phyloP scores from a whole-genome alignment of 2,113 vertebrate species.

The Otus sunia region DNA sequence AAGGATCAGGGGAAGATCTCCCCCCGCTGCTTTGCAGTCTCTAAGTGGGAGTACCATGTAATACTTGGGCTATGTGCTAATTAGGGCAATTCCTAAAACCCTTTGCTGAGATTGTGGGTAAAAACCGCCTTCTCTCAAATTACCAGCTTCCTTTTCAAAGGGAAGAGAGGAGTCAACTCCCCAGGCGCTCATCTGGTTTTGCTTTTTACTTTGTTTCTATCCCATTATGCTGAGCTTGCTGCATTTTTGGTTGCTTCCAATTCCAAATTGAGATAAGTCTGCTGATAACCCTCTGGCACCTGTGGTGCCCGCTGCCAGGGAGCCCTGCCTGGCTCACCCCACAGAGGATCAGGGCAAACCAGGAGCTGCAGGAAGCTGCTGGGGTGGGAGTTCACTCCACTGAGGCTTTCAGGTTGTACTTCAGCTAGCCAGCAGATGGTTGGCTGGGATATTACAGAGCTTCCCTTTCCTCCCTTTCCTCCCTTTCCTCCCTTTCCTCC shows the following conservation, averaged over 20 bases:
- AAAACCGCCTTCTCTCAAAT: conserved; percentile 2
- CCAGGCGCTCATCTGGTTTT: conserved; percentile 12
- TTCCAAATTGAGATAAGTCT: conserved; percentile 15
- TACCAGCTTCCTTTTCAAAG: not conserved
- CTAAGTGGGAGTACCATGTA: not conserved
- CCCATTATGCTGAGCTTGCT: not conserved
- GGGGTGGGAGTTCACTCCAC: not conserved
- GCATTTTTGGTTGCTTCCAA: not conserved
- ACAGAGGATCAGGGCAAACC: not conserved
- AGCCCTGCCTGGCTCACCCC: not conserved
- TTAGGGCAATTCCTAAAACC: not conserved
- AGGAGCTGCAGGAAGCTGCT: not conserved
- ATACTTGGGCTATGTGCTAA: not conserved
- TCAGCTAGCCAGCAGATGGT: not conserved
- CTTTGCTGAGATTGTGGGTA: not conserved
- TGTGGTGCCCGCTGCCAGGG: not conserved
- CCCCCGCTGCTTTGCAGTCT: not conserved
- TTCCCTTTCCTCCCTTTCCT: not conserved
- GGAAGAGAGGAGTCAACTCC: not conserved
- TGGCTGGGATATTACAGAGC: not conserved
- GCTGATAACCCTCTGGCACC: not conserved
- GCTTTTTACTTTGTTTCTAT: conserved; percentile 29
- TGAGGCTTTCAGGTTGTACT: not conserved
- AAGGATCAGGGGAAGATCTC: not conserved
- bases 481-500: too few species aligned